These are phyloP conservation scores for Falco naumanni DNA, from an alignment of 2,797 vertebrate genomes.

Conservation along the genomic window DNA sequence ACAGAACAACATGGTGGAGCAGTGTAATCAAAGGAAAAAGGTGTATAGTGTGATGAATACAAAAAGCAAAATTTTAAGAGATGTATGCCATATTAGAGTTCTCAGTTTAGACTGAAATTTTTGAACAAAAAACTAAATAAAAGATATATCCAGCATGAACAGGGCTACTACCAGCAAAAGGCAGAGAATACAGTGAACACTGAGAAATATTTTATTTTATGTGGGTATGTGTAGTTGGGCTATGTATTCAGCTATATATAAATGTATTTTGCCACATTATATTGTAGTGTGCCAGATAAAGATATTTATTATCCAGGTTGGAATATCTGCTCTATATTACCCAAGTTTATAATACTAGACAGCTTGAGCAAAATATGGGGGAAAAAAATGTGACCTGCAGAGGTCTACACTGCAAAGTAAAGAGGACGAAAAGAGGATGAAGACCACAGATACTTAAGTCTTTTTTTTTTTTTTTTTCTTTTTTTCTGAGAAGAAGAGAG, in stretches of 20 bases:
- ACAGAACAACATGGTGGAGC: background rate
- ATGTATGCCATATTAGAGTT: background rate
- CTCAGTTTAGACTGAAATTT: background rate
- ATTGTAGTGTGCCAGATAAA: background rate
- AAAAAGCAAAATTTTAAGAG: background rate
- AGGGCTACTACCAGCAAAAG: background rate
- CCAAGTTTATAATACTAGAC: background rate
- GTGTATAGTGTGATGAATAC: background rate
- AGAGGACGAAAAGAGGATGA: background rate
- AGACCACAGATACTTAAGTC: rapidly evolving
- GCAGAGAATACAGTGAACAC: background rate
- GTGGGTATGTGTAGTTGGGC: background rate
- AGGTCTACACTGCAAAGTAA: background rate
- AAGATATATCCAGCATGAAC: background rate
- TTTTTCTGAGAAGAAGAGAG: background rate
- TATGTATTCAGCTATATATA: background rate
- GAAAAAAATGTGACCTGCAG: background rate
- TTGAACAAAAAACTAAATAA: background rate
- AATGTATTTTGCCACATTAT: background rate
- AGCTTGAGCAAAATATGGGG: background rate
- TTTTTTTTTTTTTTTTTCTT: background rate
- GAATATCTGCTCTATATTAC: background rate
- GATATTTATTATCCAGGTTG: background rate
- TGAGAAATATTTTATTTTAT: background rate
- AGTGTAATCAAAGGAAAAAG: background rate